phyloP scores from a whole-genome alignment of 2,888 invertebrate genomes.

The Onchidella celtica region DNA sequence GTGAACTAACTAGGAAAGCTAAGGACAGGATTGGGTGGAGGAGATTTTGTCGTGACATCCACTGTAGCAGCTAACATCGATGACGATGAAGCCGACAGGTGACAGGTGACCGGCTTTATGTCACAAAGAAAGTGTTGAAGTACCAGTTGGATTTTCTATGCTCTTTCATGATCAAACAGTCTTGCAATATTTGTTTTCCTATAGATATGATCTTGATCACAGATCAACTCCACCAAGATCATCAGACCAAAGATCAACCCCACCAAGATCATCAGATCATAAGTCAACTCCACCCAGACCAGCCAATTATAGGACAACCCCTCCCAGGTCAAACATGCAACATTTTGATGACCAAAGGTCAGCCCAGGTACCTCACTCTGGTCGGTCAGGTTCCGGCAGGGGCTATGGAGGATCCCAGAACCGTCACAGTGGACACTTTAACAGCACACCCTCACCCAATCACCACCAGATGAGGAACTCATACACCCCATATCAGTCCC shows the following conservation, averaged over 20 bases:
- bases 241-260: constrained; percentile 16
- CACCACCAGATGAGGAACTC: constrained; percentile 14
- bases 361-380: background rate
- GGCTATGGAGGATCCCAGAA: background rate
- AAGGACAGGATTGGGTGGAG: too few relatives aligned
- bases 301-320: too few relatives aligned
- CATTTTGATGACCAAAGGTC: background rate
- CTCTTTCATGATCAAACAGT: background rate
- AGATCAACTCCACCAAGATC: background rate
- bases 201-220: constrained; percentile 11
- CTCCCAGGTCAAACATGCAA: background rate
- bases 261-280: background rate
- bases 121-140: too few relatives aligned
- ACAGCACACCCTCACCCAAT: background rate
- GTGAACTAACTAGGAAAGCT: too few relatives aligned
- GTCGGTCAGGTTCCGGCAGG: background rate
- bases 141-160: too few relatives aligned
- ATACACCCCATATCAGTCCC: background rate
- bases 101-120: too few relatives aligned
- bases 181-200: background rate
- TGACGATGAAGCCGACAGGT: too few relatives aligned
- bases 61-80: background rate
- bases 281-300: constrained; percentile 4
- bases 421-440: background rate
- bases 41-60: too few relatives aligned